A percentile compares a stretch with the other conserved stretches of the same genome.
Evolutionary conservation across 2,888 invertebrate species (phyloP).

Genomic region (Cosmia pyralina): DNA sequence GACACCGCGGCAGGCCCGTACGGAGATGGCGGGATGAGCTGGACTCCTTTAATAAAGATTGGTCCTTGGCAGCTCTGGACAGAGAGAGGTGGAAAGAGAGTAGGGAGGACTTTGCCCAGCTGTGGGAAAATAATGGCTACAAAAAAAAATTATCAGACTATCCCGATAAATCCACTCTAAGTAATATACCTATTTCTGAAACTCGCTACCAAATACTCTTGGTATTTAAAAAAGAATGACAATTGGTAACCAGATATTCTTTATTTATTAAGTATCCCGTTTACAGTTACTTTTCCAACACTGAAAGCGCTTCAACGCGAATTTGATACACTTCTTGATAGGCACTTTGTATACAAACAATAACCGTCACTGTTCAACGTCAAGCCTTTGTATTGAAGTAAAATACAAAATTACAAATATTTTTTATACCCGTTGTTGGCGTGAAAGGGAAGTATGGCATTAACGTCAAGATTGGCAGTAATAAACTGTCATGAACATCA

Average conservation of each 20-base stretch:
- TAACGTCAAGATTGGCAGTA: background rate
- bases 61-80: too few relatives aligned
- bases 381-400: conserved; percentile 28
- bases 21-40: too few relatives aligned
- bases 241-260: conserved; percentile 20
- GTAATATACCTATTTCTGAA: background rate
- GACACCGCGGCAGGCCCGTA: too few relatives aligned
- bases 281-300: background rate
- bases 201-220: background rate
- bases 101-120: too few relatives aligned
- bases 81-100: too few relatives aligned
- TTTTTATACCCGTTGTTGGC: background rate
- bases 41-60: too few relatives aligned
- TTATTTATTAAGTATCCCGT: conserved; percentile 3
- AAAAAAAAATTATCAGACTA: too few relatives aligned
- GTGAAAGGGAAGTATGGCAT: background rate
- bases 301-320: conserved; percentile 30
- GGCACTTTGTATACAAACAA: conserved; percentile 18
- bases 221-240: background rate
- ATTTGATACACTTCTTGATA: conserved; percentile 37
- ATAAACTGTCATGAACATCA: background rate
- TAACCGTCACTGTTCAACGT: conserved; percentile 21
- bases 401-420: conserved; percentile 41
- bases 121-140: too few relatives aligned
- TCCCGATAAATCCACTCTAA: background rate